Percentiles rank a stretch among this genome's conserved stretches.
These are phyloP conservation scores for Leucozona laternaria DNA, from an alignment of 2,888 invertebrate species.

Conservation along the genomic window DNA sequence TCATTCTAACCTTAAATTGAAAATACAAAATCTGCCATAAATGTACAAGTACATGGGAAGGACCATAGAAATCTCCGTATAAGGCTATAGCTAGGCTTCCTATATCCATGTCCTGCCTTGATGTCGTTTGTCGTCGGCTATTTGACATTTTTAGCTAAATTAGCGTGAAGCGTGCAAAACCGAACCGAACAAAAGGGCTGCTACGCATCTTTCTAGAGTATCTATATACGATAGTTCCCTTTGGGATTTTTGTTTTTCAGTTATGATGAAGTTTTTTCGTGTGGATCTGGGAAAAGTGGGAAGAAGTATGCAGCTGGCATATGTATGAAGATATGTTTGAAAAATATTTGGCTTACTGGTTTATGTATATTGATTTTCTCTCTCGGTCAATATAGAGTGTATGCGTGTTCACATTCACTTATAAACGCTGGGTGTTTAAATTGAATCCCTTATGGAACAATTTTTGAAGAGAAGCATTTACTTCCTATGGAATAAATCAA, in stretches of 20 bases:
- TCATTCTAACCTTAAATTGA: constrained; percentile 42
- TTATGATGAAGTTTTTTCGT: neutral
- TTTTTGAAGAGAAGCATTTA: constrained; percentile 8
- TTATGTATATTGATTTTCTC: constrained; percentile 28
- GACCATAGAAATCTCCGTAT: neutral
- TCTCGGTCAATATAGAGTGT: constrained; percentile 38
- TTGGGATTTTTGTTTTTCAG: neutral
- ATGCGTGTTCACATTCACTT: constrained; percentile 20
- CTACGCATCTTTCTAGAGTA: constrained; percentile 24
- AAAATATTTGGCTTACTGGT: constrained; percentile 62
- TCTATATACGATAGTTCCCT: neutral
- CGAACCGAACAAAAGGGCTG: constrained; percentile 64
- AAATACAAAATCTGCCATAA: constrained; percentile 37
- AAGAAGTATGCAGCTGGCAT: constrained; percentile 64
- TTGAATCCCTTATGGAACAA: neutral
- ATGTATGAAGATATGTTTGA: constrained; percentile 26
- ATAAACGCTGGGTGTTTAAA: constrained; percentile 54
- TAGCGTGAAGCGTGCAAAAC: constrained; percentile 84
- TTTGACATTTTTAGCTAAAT: constrained; percentile 79
- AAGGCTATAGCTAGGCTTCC: no score
- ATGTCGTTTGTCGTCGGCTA: constrained; percentile 75
- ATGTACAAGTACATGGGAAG: constrained; percentile 18
- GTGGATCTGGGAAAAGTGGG: constrained; percentile 15
- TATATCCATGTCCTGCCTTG: constrained; percentile 62
- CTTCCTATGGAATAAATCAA: neutral